Evolutionary conservation across 2,888 invertebrate genomes (phyloP), one percentile per base, ranked within the genome.

Genomic region (Cryptops parisi): DNA sequence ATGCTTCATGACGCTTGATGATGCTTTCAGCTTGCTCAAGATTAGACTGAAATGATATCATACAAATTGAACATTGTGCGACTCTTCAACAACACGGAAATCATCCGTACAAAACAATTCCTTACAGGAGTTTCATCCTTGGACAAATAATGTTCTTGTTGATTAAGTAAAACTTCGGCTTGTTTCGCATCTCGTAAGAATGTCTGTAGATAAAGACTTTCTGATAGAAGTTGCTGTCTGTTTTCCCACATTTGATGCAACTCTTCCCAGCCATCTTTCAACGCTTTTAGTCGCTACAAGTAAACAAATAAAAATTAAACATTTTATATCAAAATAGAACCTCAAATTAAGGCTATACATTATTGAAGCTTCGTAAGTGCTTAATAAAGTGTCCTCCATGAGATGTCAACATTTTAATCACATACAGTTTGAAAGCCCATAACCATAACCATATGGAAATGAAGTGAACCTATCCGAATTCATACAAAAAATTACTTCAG

Each of bases 221-320:
- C 94, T 1, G 93, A 86, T 22, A 98, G 74, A 61, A 96, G 73
- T 62, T 90, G 85, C 68, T 98, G 96, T 27, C 97, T 74, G 74
- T 96, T 97, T 70, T 93, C 96, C 97, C 98, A 99, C 98, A 99
- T 99, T 73, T 97, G 91, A 66, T 96, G 89, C 57, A 99, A 75
- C 68, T 98, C 98, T 59, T 91, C 90, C 98, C 98, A 99, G 55
- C 98, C 98, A 72, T 96, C 94, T 70, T 96, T 90, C 52, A 99
- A 74, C 0, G 97, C 98, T 77, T 93, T 96, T 61, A 99, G 76
- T 45, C 99, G 81, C 73, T 74, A 39, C 3, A 46, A n/a, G n/a
- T n/a, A n/a, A n/a, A n/a, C n/a, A 44, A 50, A 24, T 12, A 19
- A 2, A 40, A 49, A 4, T 22, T 40, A n/a, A 19, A 27, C 25